A percentile compares a stretch with the other conserved stretches of the same genome.
These are phyloP conservation scores for Toxostoma redivivum DNA, from an alignment of 2,113 vertebrate species.

Conservation along the genomic window DNA sequence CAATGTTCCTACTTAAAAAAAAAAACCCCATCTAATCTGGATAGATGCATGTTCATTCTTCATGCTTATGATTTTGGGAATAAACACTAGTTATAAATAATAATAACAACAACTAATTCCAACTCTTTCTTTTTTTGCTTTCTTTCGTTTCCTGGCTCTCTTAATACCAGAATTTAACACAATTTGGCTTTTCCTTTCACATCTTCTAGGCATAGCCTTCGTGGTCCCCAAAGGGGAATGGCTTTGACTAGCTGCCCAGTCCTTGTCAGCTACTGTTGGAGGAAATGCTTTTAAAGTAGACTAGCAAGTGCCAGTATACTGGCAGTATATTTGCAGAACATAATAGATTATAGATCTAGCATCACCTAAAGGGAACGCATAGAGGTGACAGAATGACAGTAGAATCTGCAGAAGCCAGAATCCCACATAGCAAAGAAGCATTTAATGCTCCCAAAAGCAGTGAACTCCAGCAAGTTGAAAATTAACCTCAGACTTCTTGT, in stretches of 20 bases:
- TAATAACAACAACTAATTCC: not conserved
- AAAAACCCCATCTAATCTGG: not conserved
- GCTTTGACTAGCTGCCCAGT: slow-evolving; percentile 32
- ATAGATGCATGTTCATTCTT: not conserved
- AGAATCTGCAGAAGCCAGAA: not conserved
- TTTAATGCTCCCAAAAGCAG: not conserved
- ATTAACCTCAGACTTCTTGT: not conserved
- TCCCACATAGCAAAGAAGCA: not conserved
- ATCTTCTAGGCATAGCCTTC: not conserved
- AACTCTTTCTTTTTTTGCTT: not conserved
- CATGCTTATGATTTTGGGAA: not conserved
- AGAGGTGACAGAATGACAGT: slow-evolving; percentile 6
- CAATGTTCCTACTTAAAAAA: not conserved
- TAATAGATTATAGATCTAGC: slow-evolving; percentile 24
- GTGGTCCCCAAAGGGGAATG: not conserved
- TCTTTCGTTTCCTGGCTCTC: not conserved
- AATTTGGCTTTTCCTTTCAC: slow-evolving; percentile 2
- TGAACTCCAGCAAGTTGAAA: not conserved
- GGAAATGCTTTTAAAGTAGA: not conserved
- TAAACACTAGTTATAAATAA: not conserved
- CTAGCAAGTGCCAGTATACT: not conserved
- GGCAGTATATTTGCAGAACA: not conserved
- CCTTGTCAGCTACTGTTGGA: slow-evolving; percentile 24
- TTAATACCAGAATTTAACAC: not conserved
- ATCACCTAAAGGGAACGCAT: not conserved